Evolutionary conservation across 2,888 invertebrate species (phyloP).

Genomic region (Oegoconia quadripuncta): DNA sequence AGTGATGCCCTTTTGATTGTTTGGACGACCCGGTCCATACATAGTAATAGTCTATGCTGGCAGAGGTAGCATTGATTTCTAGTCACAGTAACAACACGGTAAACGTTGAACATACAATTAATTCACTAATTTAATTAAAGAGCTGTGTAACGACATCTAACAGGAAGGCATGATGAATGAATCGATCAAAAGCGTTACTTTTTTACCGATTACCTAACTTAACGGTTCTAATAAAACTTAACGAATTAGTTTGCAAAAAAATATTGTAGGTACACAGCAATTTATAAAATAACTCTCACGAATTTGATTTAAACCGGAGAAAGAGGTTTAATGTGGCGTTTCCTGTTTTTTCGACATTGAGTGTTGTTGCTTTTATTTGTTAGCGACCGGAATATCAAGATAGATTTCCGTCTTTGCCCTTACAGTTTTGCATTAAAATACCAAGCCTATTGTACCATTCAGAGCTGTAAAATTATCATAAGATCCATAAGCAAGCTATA

Average conservation of each 20-base stretch:
- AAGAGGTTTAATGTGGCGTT: conserved; percentile 40
- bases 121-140: no score
- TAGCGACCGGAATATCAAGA: conserved; percentile 47
- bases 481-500: conserved; percentile 39
- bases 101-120: no score
- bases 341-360: conserved; percentile 43
- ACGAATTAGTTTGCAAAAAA: background rate
- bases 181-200: no score
- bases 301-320: conserved; percentile 29
- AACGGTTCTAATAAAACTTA: no score
- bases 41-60: no score
- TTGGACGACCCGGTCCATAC: no score
- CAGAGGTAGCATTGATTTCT: no score
- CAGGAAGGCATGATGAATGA: no score
- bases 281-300: background rate
- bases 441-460: conserved; percentile 50
- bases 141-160: no score
- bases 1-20: no score
- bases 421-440: conserved; percentile 49
- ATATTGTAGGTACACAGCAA: background rate
- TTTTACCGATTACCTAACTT: no score
- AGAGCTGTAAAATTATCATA: conserved; percentile 68
- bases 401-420: conserved; percentile 47
- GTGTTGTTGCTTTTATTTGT: conserved; percentile 32
- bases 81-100: no score